Evolutionary conservation across 1,140 invertebrate species (phyloP), one percentile per base, ranked within the genome.

Genomic region (Lepidurus arcticus): DNA sequence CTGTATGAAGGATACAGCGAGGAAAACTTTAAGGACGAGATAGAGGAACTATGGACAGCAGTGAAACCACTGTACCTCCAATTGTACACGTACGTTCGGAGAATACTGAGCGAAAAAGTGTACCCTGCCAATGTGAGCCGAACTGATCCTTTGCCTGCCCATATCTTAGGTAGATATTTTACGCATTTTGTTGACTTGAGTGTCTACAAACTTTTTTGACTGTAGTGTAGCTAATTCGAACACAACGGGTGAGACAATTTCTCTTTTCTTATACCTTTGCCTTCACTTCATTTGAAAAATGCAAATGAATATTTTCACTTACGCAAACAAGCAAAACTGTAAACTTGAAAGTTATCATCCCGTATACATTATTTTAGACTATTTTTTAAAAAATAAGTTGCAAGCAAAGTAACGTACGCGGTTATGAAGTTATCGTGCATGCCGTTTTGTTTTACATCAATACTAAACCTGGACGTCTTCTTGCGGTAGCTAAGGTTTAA

Each of bases 81-180:
- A 78, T 80, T 89, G 6, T 88, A 89, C 77, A 84, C 86, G 26
- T 89, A 87, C 81, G 86, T 88, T 9, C 81, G 87, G 44, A 80
- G 82, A 21, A 84, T 85, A 76, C 81, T 89, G 16, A 82, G 81
- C 43, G 77, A 84, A 42, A 76, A 79, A 11, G 87, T 88, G 79
- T 83, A 84, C 10, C 78, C 80, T 10, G 77, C 65, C 6, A 77
- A 80, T 34, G 81, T 85, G 26, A 78, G 77, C 1, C 21, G 13
- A 13, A 76, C 77, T 44, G 81, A 81, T 0, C 81, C 81, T 42
- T 82, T 83, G 26, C 82, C 82, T 42, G 82, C 82, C 1, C 82
- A 83, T 74, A 78, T 82, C 42, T 80, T 81, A 53, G 79, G 79
- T 77, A 77, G 24, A 76, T 16, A 0, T 5, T 26, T 78, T 77